Evolutionary conservation across 2,888 invertebrate genomes (phyloP), one percentile per base, ranked within the genome.

Genomic region (Trichogramma evanescens): DNA sequence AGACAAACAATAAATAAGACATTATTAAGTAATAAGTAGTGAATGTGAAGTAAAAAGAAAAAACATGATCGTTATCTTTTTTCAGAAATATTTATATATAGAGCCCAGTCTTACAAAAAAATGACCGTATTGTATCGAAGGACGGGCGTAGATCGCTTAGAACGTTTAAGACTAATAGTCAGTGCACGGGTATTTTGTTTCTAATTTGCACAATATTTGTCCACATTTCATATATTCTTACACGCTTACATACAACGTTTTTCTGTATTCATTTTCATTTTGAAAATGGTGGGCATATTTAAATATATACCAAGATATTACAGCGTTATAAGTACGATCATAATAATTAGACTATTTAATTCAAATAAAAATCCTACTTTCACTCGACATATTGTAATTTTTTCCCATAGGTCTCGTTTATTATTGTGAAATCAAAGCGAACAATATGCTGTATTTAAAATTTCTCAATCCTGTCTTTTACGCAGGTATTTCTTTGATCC

Each of bases 351-450:
- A 75, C 73, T 76, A 75, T 73, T 70, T 69, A 72, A 72, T 74
- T 76, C 68, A 75, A 75, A 75, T 77, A 77, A 72, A 76, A 77
- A 76, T 76, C 76, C 77, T 77, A 77, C 77, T 76, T 76, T 75
- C 76, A 74, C 73, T 76, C 74, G 72, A 73, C 75, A 74, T 70
- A 61, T 68, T 61, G 59, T 63, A 65, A 62, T 56, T 61, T 63
- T 65, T 66, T 63, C 54, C 58, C 58, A 61, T 61, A 61, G 61
- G 64, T 68, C 65, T 67, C 57, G 62, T 66, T 68, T 66, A 69
- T 72, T 72, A 69, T 71, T 71, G 63, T 61, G 72, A 74, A 74
- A 75, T 73, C 70, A 72, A 74, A 75, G 74, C 74, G 72, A 73
- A 75, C 73, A 74, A 70, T 71, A 67, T 70, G 63, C 68, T 67